Conservation (phyloP, 2,113 vertebrate genomes). For the Mobula hypostoma region DNA sequence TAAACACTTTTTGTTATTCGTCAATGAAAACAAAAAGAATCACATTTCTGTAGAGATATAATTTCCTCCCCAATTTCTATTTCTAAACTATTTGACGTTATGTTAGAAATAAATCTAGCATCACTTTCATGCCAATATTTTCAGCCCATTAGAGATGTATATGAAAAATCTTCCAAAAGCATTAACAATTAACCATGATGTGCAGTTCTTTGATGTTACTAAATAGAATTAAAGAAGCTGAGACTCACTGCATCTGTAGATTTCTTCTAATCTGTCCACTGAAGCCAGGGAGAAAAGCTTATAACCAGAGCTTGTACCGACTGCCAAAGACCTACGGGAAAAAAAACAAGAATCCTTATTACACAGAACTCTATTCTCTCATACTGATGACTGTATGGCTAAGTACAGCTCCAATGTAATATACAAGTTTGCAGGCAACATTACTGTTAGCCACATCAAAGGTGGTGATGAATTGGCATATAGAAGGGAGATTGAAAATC, state of each 20-base stretch:
- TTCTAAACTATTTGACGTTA: neutral
- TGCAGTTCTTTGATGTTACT: neutral
- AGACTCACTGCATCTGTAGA: conserved; percentile 85
- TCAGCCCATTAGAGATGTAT: neutral
- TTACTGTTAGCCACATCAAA: too few species aligned
- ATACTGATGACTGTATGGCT: too few species aligned
- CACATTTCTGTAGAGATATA: neutral
- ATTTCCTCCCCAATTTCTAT: neutral
- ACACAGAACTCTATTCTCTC: neutral
- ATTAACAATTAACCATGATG: neutral
- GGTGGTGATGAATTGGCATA: too few species aligned
- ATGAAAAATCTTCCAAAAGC: neutral
- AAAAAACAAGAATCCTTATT: conserved; percentile 26
- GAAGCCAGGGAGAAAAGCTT: conserved; percentile 84
- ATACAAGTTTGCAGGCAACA: too few species aligned
- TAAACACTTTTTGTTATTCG: neutral
- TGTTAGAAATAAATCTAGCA: neutral
- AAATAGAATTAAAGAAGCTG: neutral
- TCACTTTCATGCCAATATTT: neutral
- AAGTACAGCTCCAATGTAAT: too few species aligned
- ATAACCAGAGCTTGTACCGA: conserved; percentile 82
- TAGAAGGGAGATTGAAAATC: too few species aligned
- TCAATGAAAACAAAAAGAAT: neutral
- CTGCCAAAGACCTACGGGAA: conserved; percentile 73
- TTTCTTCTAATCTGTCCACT: conserved; percentile 86